phyloP scores from a whole-genome alignment of 1,140 invertebrate species.

The Dinoponera quadriceps region DNA sequence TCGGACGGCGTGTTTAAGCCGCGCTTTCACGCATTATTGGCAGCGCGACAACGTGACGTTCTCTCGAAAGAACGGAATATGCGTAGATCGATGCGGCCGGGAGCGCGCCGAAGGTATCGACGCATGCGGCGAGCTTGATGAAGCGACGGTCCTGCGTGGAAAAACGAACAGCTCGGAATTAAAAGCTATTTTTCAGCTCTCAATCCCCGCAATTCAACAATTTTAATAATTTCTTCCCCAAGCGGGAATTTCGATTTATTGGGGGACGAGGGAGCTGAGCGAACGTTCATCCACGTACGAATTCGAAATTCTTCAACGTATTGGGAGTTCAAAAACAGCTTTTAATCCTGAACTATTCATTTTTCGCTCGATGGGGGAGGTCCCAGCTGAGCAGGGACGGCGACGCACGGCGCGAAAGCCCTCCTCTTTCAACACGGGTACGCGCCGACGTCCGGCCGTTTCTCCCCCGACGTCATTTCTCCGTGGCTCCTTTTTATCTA shows the following conservation, averaged over 20 bases:
- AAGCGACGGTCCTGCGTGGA: background rate
- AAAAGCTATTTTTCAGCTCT: no score
- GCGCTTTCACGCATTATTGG: background rate
- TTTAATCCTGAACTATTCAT: no score
- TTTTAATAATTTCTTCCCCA: no score
- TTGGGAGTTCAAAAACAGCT: no score
- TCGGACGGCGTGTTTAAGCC: no score
- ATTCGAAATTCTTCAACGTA: no score
- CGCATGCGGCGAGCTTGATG: constrained; percentile 23
- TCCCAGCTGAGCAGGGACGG: no score
- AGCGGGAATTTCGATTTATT: no score
- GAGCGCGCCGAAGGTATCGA: background rate
- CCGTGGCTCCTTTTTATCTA: background rate
- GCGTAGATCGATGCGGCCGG: constrained; percentile 15
- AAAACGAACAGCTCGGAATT: no score
- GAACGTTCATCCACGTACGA: no score
- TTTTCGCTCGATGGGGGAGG: no score
- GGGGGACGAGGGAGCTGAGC: no score
- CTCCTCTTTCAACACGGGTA: constrained; percentile 1
- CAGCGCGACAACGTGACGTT: background rate
- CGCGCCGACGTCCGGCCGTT: background rate
- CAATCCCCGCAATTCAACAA: constrained; percentile 12
- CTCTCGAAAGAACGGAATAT: background rate
- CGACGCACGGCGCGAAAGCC: constrained; percentile 2
- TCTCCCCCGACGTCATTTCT: background rate